Evolutionary conservation across 1,140 invertebrate genomes (phyloP), one percentile per base, ranked within the genome.

Genomic region (Trialeurodes vaporariorum): DNA sequence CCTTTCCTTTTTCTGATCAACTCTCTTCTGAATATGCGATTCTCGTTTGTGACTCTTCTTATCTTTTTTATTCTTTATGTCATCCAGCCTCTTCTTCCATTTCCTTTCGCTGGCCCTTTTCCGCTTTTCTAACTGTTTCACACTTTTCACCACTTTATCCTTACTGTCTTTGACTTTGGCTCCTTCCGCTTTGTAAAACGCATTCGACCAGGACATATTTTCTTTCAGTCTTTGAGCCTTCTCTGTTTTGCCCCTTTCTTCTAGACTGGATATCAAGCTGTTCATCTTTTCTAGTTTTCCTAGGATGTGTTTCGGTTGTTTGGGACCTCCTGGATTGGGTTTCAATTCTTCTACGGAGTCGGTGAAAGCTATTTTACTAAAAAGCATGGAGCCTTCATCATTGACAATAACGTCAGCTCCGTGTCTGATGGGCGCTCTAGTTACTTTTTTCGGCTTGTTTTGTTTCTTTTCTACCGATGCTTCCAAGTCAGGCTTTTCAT

Each of bases 141-240:
- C 64, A n/a, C 67, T 62, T 58, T 70, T 70, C 62, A 68, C 67
- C 2, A 70, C 40, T n/a, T 68, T 62, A 25, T 66, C 67, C 24
- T 65, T 62, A 61, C 68, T 60, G 24, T 70, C 70, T 63, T 70
- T 70, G 12, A 70, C 40, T 68, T 70, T 70, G 24, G 67, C 65
- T 23, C 70, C 70, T 64, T 69, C 70, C 5, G 70, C 70, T 69
- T 69, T 68, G n/a, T 66, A 65, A 25, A 70, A 63, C 1, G 70
- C 70, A 59, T 27, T 63, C 13, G 68, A 27, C 70, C 70, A 70
- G 1, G 61, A 22, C 25, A 66, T 22, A 59, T 69, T 68, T 1
- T 25, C 34, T 61, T 69, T 70, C 2, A 70, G 66, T 58, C 27
- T 27, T 25, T 40, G 23, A 23, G 64, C 59, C 59, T 68, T 70